Evolutionary conservation across 2,113 vertebrate genomes (phyloP).

Genomic region (Bubo bubo): DNA sequence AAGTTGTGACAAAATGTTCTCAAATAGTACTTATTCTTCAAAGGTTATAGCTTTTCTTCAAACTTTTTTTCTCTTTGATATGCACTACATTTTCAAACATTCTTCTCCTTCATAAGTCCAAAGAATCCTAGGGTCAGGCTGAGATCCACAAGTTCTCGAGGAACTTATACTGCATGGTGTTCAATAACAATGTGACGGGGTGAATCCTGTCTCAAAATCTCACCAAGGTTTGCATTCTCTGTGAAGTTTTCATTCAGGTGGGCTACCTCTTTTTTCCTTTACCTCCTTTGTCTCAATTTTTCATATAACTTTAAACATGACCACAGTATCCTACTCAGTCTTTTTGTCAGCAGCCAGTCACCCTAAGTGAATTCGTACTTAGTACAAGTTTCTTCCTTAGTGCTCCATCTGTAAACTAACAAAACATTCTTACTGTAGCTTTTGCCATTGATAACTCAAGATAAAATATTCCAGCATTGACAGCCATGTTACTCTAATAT

Average conservation of each 20-base stretch:
- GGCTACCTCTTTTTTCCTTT: accelerated
- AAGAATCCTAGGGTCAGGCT: neutral
- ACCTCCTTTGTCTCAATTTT: neutral
- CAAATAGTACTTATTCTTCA: neutral
- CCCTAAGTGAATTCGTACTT: neutral
- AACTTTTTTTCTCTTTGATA: neutral
- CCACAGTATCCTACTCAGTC: neutral
- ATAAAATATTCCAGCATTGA: neutral
- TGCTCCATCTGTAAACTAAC: neutral
- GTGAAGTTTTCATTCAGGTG: neutral
- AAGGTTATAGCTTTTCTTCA: neutral
- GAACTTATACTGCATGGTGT: neutral
- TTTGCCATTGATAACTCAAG: neutral
- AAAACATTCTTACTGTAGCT: neutral
- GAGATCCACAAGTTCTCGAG: neutral
- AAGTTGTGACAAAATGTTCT: neutral
- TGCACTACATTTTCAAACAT: neutral
- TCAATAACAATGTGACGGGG: neutral
- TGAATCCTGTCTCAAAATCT: neutral
- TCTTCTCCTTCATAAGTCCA: neutral
- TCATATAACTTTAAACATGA: neutral
- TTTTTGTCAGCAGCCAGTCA: neutral
- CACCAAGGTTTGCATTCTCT: neutral
- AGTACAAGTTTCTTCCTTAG: neutral
- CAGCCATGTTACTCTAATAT: neutral